phyloP scores from a whole-genome alignment of 2,797 vertebrate genomes.

The Mormyrops boulengeri region DNA sequence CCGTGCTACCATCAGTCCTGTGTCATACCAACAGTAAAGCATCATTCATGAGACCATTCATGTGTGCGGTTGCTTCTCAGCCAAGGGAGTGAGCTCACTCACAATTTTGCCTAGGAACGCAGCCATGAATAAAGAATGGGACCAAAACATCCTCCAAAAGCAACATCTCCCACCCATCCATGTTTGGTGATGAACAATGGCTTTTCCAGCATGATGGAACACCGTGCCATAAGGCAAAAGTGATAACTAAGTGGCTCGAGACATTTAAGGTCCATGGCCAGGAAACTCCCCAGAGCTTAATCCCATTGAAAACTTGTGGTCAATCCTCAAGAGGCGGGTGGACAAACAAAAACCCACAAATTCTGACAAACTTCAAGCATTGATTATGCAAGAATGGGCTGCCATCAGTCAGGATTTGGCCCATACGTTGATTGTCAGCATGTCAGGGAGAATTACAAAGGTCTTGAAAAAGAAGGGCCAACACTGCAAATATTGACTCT shows the following conservation, averaged over 20 bases:
- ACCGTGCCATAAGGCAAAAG: neutral
- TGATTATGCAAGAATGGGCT: neutral
- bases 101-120: neutral
- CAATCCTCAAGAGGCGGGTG: neutral
- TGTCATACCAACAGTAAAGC: neutral
- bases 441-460: neutral
- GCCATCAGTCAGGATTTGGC: neutral
- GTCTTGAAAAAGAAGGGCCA: neutral
- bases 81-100: neutral
- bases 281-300: neutral
- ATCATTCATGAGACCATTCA: neutral
- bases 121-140: neutral
- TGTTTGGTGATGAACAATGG: neutral
- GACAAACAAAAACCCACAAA: neutral
- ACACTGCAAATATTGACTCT: neutral
- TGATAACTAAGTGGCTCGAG: neutral
- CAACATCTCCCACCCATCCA: neutral
- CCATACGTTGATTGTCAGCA: neutral
- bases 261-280: neutral
- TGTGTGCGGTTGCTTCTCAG: neutral
- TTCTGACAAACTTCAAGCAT: neutral
- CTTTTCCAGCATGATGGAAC: neutral
- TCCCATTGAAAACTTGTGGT: neutral
- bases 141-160: neutral
- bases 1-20: neutral